These are phyloP conservation scores for Laspeyria flexula DNA, from an alignment of 2,888 invertebrate species.

Conservation along the genomic window DNA sequence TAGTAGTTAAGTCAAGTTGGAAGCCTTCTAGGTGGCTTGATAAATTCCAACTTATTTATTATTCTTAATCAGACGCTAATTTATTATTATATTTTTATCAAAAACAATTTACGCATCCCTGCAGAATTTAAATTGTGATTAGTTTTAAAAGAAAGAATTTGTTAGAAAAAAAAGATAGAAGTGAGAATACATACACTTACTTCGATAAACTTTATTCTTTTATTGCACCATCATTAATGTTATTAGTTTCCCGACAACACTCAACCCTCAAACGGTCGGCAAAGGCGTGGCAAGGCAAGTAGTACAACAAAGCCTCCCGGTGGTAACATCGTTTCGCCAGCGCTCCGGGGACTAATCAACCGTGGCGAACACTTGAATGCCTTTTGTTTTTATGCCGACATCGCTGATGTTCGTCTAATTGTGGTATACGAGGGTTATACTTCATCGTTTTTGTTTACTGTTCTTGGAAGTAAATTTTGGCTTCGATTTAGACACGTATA, in stretches of 20 bases:
- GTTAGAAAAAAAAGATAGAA: no score
- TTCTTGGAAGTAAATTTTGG: constrained; percentile 6
- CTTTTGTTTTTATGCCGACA: constrained; percentile 57
- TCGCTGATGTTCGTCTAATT: constrained; percentile 15
- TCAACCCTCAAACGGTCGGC: constrained; percentile 24
- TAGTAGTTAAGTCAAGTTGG: no score
- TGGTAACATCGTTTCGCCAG: constrained; percentile 45
- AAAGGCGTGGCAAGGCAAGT: constrained; percentile 40
- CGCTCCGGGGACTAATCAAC: constrained; percentile 61
- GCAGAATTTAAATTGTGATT: no score
- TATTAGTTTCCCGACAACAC: constrained; percentile 11
- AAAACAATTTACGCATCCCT: no score
- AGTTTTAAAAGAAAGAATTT: no score
- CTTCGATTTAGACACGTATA: not conserved
- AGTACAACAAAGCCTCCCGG: constrained; percentile 32
- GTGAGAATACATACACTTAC: no score
- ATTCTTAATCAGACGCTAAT: no score
- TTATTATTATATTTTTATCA: no score
- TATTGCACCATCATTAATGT: not conserved
- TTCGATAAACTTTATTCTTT: not conserved
- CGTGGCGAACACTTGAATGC: constrained; percentile 49
- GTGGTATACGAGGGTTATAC: constrained; percentile 8
- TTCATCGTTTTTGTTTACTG: constrained; percentile 5
- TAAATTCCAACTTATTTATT: no score
- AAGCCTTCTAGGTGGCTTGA: no score